These are phyloP conservation scores for Torymus texanus DNA, from an alignment of 2,888 invertebrate species.

Conservation along the genomic window DNA sequence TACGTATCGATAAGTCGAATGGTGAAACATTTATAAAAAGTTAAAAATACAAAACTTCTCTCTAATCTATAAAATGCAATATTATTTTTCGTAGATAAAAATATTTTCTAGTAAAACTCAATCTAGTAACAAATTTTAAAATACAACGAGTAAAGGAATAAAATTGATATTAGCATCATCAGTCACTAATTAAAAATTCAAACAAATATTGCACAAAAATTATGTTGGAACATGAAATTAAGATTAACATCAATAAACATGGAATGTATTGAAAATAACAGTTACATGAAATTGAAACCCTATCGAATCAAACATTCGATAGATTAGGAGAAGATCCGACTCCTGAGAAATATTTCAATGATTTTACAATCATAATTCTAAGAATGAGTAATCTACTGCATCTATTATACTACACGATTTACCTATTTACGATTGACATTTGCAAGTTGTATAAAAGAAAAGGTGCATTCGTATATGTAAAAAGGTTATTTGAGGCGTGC, in stretches of 20 bases:
- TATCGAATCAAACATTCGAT: slow-evolving; percentile 11
- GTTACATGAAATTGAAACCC: neutral
- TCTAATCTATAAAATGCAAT: slow-evolving; percentile 36
- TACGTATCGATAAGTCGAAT: neutral
- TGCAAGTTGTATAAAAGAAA: slow-evolving; percentile 30
- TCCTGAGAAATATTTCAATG: neutral
- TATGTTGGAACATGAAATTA: slow-evolving; percentile 14
- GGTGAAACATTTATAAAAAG: slow-evolving; percentile 4
- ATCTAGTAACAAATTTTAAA: neutral
- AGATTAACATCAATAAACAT: slow-evolving; percentile 15
- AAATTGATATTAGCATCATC: no score
- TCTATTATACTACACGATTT: slow-evolving; percentile 33
- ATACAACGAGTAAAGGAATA: neutral
- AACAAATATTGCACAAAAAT: slow-evolving; percentile 25
- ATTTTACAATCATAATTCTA: slow-evolving; percentile 17
- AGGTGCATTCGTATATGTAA: slow-evolving; percentile 26
- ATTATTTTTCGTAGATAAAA: slow-evolving; percentile 6
- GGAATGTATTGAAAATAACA: neutral
- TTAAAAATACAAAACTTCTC: slow-evolving; percentile 10
- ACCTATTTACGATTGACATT: slow-evolving; percentile 32
- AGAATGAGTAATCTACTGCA: slow-evolving; percentile 22
- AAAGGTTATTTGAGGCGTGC: slow-evolving; percentile 46
- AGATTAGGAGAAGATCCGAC: slow-evolving; percentile 26
- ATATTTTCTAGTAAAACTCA: neutral
- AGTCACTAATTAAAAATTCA: neutral